These are phyloP conservation scores for Epirrita christyi DNA, from an alignment of 2,888 invertebrate species.

Conservation along the genomic window DNA sequence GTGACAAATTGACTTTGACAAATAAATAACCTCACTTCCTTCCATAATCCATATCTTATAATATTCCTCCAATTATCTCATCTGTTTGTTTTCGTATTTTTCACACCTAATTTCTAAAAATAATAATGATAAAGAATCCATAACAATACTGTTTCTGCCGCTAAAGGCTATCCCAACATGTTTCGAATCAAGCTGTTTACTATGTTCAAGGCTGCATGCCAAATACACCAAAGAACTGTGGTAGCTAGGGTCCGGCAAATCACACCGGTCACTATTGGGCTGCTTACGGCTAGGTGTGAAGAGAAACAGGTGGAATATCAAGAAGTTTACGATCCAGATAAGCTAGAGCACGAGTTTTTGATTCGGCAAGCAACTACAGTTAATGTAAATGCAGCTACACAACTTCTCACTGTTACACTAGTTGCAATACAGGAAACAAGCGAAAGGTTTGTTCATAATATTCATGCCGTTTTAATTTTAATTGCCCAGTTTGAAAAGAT, in stretches of 20 bases:
- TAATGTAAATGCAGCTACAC: constrained; percentile 82
- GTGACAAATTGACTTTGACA: too few species aligned
- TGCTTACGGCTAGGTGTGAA: constrained; percentile 63
- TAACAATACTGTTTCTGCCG: not conserved
- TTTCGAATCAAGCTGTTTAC: constrained; percentile 59
- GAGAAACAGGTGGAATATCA: constrained; percentile 52
- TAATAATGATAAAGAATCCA: not conserved
- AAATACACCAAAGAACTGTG: constrained; percentile 46
- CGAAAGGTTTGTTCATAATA: constrained; percentile 64
- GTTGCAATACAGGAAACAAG: constrained; percentile 83
- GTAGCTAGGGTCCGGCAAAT: constrained; percentile 51
- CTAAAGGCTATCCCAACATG: constrained; percentile 41
- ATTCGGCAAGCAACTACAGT: constrained; percentile 82
- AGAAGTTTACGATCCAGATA: constrained; percentile 55
- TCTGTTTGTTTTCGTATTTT: not conserved
- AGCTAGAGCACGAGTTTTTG: constrained; percentile 79
- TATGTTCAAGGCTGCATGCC: constrained; percentile 51
- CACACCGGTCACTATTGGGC: constrained; percentile 59
- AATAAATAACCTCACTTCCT: too few species aligned
- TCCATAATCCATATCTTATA: too few species aligned
- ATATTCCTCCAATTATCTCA: too few species aligned
- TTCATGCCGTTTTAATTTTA: too few species aligned
- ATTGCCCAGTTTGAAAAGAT: too few species aligned
- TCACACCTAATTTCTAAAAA: not conserved
- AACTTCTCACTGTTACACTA: constrained; percentile 79